Conservation (phyloP, 1,140 invertebrate species). For the Hylaeus anthracinus region DNA sequence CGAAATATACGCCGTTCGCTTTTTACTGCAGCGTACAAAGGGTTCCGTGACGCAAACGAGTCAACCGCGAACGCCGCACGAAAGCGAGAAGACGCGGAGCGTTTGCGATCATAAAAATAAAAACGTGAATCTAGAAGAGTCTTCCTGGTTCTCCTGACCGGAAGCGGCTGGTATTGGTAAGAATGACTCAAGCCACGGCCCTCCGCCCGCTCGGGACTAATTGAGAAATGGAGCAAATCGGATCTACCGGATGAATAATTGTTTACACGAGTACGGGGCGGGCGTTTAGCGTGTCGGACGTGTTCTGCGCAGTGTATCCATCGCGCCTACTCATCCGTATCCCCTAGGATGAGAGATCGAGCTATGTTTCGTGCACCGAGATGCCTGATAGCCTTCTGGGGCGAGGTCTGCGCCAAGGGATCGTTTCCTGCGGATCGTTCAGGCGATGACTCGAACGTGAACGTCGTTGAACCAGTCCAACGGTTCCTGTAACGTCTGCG, state of each 20-base stretch:
- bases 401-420: constrained; percentile 1
- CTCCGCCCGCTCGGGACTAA: constrained; percentile 13
- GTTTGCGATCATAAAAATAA: constrained; percentile 43
- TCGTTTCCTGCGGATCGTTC: constrained; percentile 26
- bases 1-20: not conserved
- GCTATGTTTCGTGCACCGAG: constrained; percentile 43
- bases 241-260: constrained; percentile 58
- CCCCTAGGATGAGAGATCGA: constrained; percentile 53
- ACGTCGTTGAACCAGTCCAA: not conserved
- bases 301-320: constrained; percentile 62
- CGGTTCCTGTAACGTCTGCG: not conserved
- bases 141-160: constrained; percentile 32
- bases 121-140: constrained; percentile 24
- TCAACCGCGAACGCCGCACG: not conserved
- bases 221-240: constrained; percentile 52
- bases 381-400: constrained; percentile 49
- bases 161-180: constrained; percentile 35
- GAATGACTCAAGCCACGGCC: constrained; percentile 36
- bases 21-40: not conserved
- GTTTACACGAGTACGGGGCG: constrained; percentile 56
- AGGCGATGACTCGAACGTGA: constrained; percentile 25
- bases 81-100: not conserved
- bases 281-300: constrained; percentile 54
- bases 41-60: not conserved
- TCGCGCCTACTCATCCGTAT: constrained; percentile 63